Conservation (phyloP, 2,888 invertebrate species). For the Hemaris fuciformis region DNA sequence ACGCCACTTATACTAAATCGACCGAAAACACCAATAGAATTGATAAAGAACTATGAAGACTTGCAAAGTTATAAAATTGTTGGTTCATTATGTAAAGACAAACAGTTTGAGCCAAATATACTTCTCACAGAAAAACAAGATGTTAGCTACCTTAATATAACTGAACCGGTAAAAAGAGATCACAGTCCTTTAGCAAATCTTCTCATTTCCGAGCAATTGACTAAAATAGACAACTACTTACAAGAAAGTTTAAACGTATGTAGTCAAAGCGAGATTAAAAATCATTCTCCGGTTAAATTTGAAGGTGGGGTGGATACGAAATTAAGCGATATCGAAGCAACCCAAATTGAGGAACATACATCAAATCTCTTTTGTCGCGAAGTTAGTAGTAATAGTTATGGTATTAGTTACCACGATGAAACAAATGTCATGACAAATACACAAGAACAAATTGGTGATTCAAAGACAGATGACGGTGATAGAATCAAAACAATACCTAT, state of each 20-base stretch:
- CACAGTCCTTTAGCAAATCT: slow-evolving; percentile 64
- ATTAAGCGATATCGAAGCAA: background rate
- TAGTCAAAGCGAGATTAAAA: slow-evolving; percentile 36
- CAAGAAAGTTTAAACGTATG: slow-evolving; percentile 69
- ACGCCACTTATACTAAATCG: slow-evolving; percentile 33
- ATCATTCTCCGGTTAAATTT: slow-evolving; percentile 28
- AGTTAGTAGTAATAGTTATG: background rate
- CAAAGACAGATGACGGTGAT: slow-evolving; percentile 21
- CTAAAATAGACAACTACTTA: slow-evolving; percentile 68
- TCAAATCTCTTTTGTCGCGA: background rate
- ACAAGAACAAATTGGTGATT: slow-evolving; percentile 3
- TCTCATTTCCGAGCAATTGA: slow-evolving; percentile 63
- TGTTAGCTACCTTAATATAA: background rate
- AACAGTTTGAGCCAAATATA: slow-evolving; percentile 35
- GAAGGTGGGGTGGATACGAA: slow-evolving; percentile 34
- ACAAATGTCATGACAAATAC: background rate
- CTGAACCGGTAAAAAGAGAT: slow-evolving; percentile 37
- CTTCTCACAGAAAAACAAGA: background rate
- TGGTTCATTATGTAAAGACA: slow-evolving; percentile 64
- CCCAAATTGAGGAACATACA: background rate
- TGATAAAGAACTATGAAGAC: slow-evolving; percentile 66
- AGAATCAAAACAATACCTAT: slow-evolving; percentile 24
- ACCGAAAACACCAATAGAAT: slow-evolving; percentile 45
- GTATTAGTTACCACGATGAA: slow-evolving; percentile 1
- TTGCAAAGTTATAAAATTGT: slow-evolving; percentile 75